Evolutionary conservation across 2,888 invertebrate species (phyloP).

Genomic region (Dolichomitus sp.): DNA sequence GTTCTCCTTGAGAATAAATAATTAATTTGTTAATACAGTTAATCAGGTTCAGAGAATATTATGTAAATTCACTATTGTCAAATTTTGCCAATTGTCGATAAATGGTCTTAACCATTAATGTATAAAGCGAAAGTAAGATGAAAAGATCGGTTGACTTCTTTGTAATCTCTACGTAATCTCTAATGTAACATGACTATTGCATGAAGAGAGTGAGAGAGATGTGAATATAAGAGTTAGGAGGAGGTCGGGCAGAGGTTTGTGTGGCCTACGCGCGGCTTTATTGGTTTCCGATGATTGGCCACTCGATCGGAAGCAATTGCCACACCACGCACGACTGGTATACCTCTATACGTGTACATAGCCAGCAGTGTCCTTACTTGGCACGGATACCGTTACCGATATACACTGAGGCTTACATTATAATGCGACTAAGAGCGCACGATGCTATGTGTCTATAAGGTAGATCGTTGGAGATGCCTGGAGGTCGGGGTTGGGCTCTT

Average conservation of each 20-base stretch:
- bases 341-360: constrained; percentile 36
- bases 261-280: constrained; percentile 71
- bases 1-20: no score
- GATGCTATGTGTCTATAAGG: constrained; percentile 54
- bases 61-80: background rate
- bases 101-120: background rate
- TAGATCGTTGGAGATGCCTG: constrained; percentile 63
- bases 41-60: no score
- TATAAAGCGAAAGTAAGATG: background rate
- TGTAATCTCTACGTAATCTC: constrained; percentile 9
- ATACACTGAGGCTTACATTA: constrained; percentile 62
- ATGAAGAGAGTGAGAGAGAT: constrained; percentile 33
- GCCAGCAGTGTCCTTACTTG: constrained; percentile 58
- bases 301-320: constrained; percentile 81
- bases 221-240: constrained; percentile 31
- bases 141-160: background rate
- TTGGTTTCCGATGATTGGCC: constrained; percentile 83
- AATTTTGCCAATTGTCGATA: background rate
- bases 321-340: constrained; percentile 70
- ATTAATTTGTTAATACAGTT: no score
- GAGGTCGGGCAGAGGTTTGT: constrained; percentile 65
- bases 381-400: constrained; percentile 61
- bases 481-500: constrained; percentile 52
- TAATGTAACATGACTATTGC: constrained; percentile 26
- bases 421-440: constrained; percentile 68